Percentiles rank a stretch among this genome's conserved stretches.
These are phyloP conservation scores for Umimayanthus chanpuru DNA, from an alignment of 92 coral and sea anemone genomes.

Conservation along the genomic window DNA sequence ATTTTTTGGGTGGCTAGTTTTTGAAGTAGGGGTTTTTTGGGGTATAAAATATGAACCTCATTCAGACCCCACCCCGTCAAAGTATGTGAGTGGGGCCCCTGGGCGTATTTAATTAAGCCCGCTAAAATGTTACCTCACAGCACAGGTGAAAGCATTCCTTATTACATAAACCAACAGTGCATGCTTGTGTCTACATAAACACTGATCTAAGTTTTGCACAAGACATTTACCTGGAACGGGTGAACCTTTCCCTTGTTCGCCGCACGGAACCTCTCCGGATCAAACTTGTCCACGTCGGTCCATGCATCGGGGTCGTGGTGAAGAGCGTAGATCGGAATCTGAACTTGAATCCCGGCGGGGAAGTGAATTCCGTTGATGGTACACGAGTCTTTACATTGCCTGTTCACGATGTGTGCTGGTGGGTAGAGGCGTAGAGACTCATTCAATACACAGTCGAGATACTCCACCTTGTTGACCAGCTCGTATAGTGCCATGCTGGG, in stretches of 20 bases:
- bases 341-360: slow-evolving; percentile 56
- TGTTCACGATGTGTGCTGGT: slow-evolving; percentile 61
- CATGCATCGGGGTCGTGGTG: slow-evolving; percentile 71
- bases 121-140: too few relatives aligned
- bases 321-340: slow-evolving; percentile 57
- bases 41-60: too few relatives aligned
- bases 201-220: too few relatives aligned
- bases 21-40: too few relatives aligned
- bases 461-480: slow-evolving; percentile 60
- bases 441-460: slow-evolving; percentile 70
- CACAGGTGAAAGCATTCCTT: too few relatives aligned
- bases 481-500: slow-evolving; percentile 60
- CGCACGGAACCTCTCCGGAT: slow-evolving; percentile 52
- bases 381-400: slow-evolving; percentile 53
- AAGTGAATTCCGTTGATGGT: slow-evolving; percentile 46
- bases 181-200: too few relatives aligned
- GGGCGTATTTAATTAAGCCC: too few relatives aligned
- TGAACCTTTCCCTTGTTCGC: slow-evolving; percentile 1
- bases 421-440: slow-evolving; percentile 65
- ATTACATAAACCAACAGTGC: too few relatives aligned
- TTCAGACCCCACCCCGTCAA: too few relatives aligned
- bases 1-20: too few relatives aligned
- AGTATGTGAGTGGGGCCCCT: too few relatives aligned
- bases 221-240: slow-evolving; percentile 6
- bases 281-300: slow-evolving; percentile 63